These are phyloP conservation scores for Microchirus variegatus DNA, from an alignment of 2,797 vertebrate species.

Conservation along the genomic window DNA sequence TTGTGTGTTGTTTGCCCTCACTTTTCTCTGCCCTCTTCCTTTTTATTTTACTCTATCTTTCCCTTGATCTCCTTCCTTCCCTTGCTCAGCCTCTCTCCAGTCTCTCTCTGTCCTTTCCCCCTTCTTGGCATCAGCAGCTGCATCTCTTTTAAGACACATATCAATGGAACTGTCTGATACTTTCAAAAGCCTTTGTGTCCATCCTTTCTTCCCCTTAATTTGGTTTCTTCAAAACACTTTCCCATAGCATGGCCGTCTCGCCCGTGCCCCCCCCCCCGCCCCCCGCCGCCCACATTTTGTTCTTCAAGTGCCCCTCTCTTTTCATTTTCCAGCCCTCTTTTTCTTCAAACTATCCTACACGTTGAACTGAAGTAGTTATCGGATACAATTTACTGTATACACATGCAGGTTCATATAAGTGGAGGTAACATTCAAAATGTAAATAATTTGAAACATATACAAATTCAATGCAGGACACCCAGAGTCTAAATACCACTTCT, in stretches of 20 bases:
- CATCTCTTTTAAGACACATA: conserved; percentile 82
- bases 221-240: conserved; percentile 81
- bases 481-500: too few species aligned
- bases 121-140: conserved; percentile 76
- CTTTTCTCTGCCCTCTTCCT: conserved; percentile 40
- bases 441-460: too few species aligned
- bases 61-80: conserved; percentile 55
- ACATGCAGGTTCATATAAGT: too few species aligned
- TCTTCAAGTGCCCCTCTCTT: conserved; percentile 59
- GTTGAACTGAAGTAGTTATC: conserved; percentile 24
- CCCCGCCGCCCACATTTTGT: too few species aligned
- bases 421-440: too few species aligned
- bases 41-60: conserved; percentile 40
- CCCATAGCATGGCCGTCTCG: conserved; percentile 81
- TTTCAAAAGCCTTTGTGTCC: conserved; percentile 78
- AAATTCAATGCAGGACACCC: too few species aligned
- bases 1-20: conserved; percentile 28
- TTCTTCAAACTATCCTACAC: conserved; percentile 48
- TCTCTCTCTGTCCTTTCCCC: conserved; percentile 59
- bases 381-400: too few species aligned
- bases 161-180: conserved; percentile 83
- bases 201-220: conserved; percentile 77
- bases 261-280: conserved; percentile 30
- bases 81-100: conserved; percentile 44
- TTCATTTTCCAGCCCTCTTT: conserved; percentile 51